A percentile compares a stretch with the other conserved stretches of the same genome.
phyloP scores from a whole-genome alignment of 1,140 invertebrate species.

The Meloidogyne chitwoodi region DNA sequence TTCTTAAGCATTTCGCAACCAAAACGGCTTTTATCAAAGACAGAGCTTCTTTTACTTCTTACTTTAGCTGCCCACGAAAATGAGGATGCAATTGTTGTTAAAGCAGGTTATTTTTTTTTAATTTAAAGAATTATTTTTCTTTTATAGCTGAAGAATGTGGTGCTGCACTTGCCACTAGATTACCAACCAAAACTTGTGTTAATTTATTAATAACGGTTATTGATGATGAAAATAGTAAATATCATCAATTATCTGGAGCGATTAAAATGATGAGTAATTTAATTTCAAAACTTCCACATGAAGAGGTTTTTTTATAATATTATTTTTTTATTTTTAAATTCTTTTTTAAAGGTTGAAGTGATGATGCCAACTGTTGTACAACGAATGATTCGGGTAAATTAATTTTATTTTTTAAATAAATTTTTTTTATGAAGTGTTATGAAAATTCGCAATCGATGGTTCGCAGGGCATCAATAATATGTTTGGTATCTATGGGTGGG shows the following conservation, averaged over 20 bases:
- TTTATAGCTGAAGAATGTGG: conserved; percentile 67
- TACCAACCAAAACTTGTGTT: conserved; percentile 71
- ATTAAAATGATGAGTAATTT: conserved; percentile 87
- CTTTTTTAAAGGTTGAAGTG: conserved; percentile 64
- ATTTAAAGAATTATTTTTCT: neutral
- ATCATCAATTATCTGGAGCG: conserved; percentile 79
- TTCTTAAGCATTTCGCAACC: conserved; percentile 66
- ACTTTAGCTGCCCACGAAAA: conserved; percentile 78
- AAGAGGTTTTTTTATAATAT: conserved; percentile 61
- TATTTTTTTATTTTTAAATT: neutral
- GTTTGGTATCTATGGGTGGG: conserved; percentile 84
- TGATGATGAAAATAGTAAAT: conserved; percentile 70
- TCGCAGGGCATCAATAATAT: conserved; percentile 86
- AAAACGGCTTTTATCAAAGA: conserved; percentile 75
- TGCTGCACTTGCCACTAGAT: conserved; percentile 70
- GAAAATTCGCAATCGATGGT: conserved; percentile 81
- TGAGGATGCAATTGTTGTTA: conserved; percentile 69
- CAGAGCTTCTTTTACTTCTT: conserved; percentile 80
- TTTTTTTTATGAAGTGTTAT: conserved; percentile 68
- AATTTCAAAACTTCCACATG: conserved; percentile 68
- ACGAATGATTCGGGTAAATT: conserved; percentile 74
- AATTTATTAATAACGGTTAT: conserved; percentile 75
- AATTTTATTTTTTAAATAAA: too few relatives aligned
- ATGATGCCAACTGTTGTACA: conserved; percentile 75
- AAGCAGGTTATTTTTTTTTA: conserved; percentile 46